Conservation (phyloP, 2,113 vertebrate species). For the Rhinopomastus cyanomelas region DNA sequence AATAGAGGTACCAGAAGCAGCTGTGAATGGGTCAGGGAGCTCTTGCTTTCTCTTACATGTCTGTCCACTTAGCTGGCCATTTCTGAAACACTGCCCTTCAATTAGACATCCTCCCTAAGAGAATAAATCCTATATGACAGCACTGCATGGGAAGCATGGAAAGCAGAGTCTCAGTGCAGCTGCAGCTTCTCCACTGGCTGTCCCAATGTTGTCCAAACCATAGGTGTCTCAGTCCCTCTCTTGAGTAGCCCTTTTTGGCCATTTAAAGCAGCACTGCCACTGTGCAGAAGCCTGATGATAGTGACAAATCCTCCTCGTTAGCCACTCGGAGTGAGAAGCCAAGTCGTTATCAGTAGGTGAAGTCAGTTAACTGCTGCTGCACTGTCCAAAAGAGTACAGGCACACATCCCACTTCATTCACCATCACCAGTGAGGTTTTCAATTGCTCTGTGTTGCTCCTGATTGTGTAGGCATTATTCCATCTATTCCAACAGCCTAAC, state of each 20-base stretch:
- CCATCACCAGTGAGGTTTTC: neutral
- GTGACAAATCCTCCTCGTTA: neutral
- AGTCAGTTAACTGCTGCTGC: neutral
- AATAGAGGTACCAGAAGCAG: neutral
- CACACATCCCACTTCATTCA: neutral
- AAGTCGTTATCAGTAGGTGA: neutral
- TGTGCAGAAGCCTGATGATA: neutral
- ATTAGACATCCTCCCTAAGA: neutral
- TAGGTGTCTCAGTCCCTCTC: neutral
- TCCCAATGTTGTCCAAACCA: no score
- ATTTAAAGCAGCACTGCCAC: neutral
- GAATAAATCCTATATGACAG: no score
- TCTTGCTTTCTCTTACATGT: neutral
- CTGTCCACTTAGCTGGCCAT: neutral
- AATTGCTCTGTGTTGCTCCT: neutral
- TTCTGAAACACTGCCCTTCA: neutral
- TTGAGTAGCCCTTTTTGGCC: neutral
- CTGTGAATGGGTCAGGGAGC: neutral
- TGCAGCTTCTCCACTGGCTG: neutral
- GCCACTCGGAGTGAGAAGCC: rapidly evolving
- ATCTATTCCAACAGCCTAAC: neutral
- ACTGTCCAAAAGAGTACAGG: neutral
- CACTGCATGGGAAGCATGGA: neutral
- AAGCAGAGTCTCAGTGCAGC: neutral
- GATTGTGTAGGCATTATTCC: rapidly evolving